phyloP scores from a whole-genome alignment of 2,113 vertebrate genomes.

The Pristiophorus japonicus region DNA sequence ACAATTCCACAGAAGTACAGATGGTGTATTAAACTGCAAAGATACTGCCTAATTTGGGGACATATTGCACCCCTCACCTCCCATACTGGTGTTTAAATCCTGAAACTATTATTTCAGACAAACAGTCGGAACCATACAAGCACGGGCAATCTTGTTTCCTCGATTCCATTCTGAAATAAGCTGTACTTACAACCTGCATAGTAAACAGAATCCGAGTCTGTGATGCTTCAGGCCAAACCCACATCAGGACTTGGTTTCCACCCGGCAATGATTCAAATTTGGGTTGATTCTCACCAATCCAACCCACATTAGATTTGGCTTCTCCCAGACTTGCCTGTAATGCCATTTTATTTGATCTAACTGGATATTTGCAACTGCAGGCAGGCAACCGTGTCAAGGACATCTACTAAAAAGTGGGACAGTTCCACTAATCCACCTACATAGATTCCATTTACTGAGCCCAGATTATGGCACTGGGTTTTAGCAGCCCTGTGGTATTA shows the following conservation, averaged over 20 bases:
- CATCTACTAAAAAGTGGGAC: background rate
- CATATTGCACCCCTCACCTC: background rate
- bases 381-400: background rate
- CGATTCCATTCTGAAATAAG: background rate
- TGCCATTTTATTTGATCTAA: background rate
- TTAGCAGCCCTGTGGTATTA: background rate
- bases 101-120: background rate
- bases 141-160: background rate
- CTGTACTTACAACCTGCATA: background rate
- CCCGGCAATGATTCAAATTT: background rate
- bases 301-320: background rate
- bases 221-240: background rate
- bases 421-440: background rate
- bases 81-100: background rate
- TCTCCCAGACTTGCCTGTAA: background rate
- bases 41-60: background rate
- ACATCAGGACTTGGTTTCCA: background rate
- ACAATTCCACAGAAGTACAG: background rate
- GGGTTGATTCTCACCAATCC: background rate
- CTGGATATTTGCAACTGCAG: background rate
- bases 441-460: background rate
- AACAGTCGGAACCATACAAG: background rate
- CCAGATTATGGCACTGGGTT: background rate
- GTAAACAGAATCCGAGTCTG: background rate
- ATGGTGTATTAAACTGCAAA: background rate